Conservation (phyloP, 1,140 invertebrate species). For the Brachionus angularis region DNA sequence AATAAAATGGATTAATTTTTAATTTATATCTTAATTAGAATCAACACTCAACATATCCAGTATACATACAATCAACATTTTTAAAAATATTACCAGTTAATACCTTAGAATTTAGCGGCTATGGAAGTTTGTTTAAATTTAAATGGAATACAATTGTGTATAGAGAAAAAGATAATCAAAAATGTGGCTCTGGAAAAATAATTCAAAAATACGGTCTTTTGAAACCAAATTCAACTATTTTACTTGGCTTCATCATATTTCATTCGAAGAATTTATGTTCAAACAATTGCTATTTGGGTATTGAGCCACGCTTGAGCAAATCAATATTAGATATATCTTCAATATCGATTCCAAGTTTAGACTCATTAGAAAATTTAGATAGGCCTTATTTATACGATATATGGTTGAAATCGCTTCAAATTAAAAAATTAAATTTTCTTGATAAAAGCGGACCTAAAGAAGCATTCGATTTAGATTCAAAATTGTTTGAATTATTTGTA, state of each 20-base stretch:
- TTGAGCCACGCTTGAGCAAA: background rate
- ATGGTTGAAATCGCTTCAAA: conserved; percentile 36
- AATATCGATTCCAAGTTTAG: background rate
- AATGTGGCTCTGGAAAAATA: background rate
- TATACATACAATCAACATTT: conserved; percentile 13
- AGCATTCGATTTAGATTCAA: conserved; percentile 18
- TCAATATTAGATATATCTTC: background rate
- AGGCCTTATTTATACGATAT: background rate
- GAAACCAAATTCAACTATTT: background rate
- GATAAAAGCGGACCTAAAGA: background rate
- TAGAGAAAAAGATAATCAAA: background rate
- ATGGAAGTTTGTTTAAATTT: conserved; percentile 31
- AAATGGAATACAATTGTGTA: background rate
- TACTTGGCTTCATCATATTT: background rate
- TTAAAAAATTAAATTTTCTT: conserved; percentile 19
- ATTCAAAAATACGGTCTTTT: background rate
- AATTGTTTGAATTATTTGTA: background rate
- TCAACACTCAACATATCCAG: background rate
- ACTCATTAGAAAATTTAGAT: background rate
- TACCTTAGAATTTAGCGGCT: conserved; percentile 5
- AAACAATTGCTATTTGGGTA: background rate
- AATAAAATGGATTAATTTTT: background rate
- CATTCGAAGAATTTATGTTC: background rate
- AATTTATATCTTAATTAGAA: background rate
- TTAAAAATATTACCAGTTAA: background rate